Evolutionary conservation across 2,888 invertebrate species (phyloP), one percentile per base, ranked within the genome.

Genomic region (Trachelus tabidus): DNA sequence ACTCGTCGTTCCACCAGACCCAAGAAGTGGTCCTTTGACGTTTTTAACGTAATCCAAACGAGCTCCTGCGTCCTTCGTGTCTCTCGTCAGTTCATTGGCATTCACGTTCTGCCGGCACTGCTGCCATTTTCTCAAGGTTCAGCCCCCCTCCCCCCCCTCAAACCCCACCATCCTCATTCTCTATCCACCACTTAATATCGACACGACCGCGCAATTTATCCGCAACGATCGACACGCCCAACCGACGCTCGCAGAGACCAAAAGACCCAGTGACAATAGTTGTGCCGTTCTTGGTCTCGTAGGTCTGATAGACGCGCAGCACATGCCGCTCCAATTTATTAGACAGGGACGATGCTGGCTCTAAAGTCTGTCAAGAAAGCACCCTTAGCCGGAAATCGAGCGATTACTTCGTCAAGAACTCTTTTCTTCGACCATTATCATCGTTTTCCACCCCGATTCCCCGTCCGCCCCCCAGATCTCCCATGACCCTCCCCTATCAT

Each of bases 161-260:
- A 35, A 82, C 82, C 83, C 84, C 81, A 75, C 80, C 86, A 86
- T 85, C 87, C 85, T 87, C 89, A 89, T 89, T 90, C 90, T 89
- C 89, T 87, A 87, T 84, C 85, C 83, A 30, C 86, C 85, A 79
- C 79, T 86, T 85, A 85, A 88, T 88, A 85, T 85, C 37, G 74
- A 79, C 86, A 31, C 71, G 33, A 84, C 86, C 87, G 86, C 84
- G 86, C 87, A 81, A 88, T 87, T 87, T 87, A 84, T 86, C 86
- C 85, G 83, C 87, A 87, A 84, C 86, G 85, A 86, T 87, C 85
- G 84, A 88, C 87, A 85, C 84, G 83, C 84, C 86, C 56, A 56
- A 23, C 83, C 81, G 82, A 80, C 84, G 84, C 75, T 77, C 56
- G 23, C 23, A 23, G 23, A 23, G 23, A 2, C 56, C 9, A 9